These are phyloP conservation scores for Coecobrya sp. DNA, from an alignment of 2,888 invertebrate species.

Conservation along the genomic window DNA sequence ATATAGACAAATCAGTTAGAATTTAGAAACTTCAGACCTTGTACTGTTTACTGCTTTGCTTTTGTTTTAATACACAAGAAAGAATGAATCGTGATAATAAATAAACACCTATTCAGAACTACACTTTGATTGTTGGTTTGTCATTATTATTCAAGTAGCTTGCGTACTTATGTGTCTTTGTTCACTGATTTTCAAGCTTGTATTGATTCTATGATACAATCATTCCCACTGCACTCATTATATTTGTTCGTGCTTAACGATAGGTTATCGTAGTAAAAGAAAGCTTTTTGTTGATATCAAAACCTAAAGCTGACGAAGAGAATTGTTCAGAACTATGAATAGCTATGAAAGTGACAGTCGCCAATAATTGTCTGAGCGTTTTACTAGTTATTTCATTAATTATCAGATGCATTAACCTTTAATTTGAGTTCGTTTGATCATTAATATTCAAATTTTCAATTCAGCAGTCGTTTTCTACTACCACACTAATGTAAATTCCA, in stretches of 20 bases:
- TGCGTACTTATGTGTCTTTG: neutral
- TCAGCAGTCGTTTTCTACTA: too few species aligned
- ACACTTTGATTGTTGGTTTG: conserved; percentile 4
- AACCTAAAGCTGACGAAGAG: neutral
- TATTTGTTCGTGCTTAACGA: conserved; percentile 20
- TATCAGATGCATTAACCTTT: neutral
- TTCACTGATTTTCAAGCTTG: neutral
- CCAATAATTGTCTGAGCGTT: neutral
- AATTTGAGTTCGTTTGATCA: too few species aligned
- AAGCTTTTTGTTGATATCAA: neutral
- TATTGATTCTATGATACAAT: neutral
- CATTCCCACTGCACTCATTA: conserved; percentile 47
- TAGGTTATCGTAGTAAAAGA: neutral
- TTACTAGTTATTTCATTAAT: neutral
- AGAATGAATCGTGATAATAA: conserved; percentile 43
- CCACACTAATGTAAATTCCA: too few species aligned
- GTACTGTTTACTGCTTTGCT: neutral
- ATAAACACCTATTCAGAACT: conserved; percentile 25
- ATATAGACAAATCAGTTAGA: neutral
- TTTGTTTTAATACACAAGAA: neutral
- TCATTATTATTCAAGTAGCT: conserved; percentile 37
- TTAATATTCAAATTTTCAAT: too few species aligned
- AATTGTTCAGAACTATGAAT: neutral
- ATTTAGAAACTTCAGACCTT: neutral
- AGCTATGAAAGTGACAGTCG: neutral